Percentiles rank a stretch among this genome's conserved stretches.
These are phyloP conservation scores for Oncorhynchus masou DNA, from an alignment of 2,113 vertebrate genomes.

Conservation along the genomic window DNA sequence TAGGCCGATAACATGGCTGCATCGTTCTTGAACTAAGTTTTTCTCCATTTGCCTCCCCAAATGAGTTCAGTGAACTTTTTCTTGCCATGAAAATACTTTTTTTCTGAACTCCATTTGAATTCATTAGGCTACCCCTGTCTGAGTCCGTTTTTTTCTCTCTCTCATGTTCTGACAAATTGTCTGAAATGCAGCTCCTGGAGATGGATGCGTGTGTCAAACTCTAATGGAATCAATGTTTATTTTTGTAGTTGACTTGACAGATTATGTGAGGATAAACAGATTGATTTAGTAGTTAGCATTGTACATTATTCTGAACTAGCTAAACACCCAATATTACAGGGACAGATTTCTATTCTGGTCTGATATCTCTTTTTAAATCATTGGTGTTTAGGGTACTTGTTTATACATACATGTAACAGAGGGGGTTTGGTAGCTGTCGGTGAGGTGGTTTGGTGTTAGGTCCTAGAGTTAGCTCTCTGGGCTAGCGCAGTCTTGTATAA, in stretches of 20 bases:
- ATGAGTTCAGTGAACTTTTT: conserved; percentile 48
- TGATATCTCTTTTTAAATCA: too few relatives aligned
- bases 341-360: too few relatives aligned
- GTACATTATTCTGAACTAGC: too few relatives aligned
- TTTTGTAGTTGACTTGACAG: neutral
- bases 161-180: conserved; percentile 28
- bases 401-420: too few relatives aligned
- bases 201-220: neutral
- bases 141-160: conserved; percentile 20
- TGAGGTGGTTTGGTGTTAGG: too few relatives aligned
- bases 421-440: too few relatives aligned
- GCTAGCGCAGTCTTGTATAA: too few relatives aligned
- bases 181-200: neutral
- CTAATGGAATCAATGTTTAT: neutral
- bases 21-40: conserved; percentile 62
- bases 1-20: conserved; percentile 53
- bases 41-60: conserved; percentile 51
- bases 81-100: conserved; percentile 45
- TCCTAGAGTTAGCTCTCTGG: too few relatives aligned
- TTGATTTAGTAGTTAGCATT: too few relatives aligned
- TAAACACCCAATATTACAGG: too few relatives aligned
- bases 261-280: too few relatives aligned
- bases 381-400: too few relatives aligned
- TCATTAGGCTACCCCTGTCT: conserved; percentile 30
- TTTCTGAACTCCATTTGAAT: conserved; percentile 52